Evolutionary conservation across 2,797 vertebrate species (phyloP).

Genomic region (Sparidentex hasta): DNA sequence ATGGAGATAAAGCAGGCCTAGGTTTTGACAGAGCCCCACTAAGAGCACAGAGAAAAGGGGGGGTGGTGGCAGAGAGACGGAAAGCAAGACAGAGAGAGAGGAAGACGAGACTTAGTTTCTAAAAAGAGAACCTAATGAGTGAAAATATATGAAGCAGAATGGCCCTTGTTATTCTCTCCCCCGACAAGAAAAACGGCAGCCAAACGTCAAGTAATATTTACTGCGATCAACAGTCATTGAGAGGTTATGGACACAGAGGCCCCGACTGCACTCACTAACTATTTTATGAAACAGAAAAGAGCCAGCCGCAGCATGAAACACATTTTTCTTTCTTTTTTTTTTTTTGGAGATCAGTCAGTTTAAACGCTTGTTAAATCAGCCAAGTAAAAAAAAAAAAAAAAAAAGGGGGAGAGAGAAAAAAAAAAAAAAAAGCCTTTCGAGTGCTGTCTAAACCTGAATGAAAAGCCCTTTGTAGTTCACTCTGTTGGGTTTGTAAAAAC

Average conservation of each 20-base stretch:
- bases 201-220: conserved; percentile 84
- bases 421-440: conserved; percentile 61
- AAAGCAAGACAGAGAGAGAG: conserved; percentile 58
- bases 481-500: conserved; percentile 81
- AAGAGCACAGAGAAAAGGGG: conserved; percentile 29
- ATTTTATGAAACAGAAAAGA: conserved; percentile 73
- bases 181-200: conserved; percentile 83
- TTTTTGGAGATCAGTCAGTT: conserved; percentile 77
- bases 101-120: conserved; percentile 71
- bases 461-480: conserved; percentile 81
- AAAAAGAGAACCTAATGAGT: conserved; percentile 82
- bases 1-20: conserved; percentile 81
- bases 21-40: conserved; percentile 72
- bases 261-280: conserved; percentile 72
- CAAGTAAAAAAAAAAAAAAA: conserved; percentile 64
- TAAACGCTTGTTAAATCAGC: conserved; percentile 84
- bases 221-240: conserved; percentile 82
- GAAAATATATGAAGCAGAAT: conserved; percentile 84
- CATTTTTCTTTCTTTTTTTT: conserved; percentile 57
- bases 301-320: conserved; percentile 74
- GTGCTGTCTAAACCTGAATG: conserved; percentile 78
- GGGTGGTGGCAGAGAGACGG: conserved; percentile 29
- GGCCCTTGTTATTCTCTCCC: conserved; percentile 83
- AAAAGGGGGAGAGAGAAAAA: conserved; percentile 34
- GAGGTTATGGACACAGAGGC: conserved; percentile 82